Percentiles rank a stretch among this genome's conserved stretches.
Conservation (phyloP, 2,113 vertebrate species). For the Saguinus midas region DNA sequence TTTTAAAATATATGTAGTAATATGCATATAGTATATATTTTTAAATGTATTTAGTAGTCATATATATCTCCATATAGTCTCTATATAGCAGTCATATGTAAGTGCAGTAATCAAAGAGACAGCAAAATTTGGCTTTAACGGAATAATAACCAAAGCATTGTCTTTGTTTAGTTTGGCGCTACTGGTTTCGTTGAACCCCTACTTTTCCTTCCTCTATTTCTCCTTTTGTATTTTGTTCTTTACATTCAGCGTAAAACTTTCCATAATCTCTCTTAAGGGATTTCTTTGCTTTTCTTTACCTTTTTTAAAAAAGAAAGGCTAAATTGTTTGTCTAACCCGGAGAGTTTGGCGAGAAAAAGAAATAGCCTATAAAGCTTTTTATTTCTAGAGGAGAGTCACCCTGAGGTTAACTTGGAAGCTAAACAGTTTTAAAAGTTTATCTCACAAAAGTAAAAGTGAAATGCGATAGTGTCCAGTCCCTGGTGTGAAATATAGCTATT, state of each 20-base stretch:
- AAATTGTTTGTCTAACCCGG: conserved; percentile 77
- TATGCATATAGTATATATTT: too few relatives aligned
- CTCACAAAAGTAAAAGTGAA: conserved; percentile 64
- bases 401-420: conserved; percentile 80
- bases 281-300: conserved; percentile 53
- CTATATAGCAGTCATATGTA: not conserved
- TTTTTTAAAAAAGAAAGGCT: not conserved
- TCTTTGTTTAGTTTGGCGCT: conserved; percentile 12
- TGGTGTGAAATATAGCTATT: conserved; percentile 63
- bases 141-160: not conserved
- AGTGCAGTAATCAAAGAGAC: not conserved
- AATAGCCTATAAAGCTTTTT: conserved; percentile 67
- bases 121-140: not conserved
- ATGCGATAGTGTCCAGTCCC: not conserved
- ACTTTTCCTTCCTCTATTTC: not conserved
- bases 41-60: not conserved
- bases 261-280: conserved; percentile 61
- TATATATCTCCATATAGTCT: not conserved
- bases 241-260: conserved; percentile 54
- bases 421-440: conserved; percentile 77
- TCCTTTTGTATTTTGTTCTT: conserved; percentile 8
- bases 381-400: conserved; percentile 78
- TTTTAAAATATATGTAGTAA: not conserved
- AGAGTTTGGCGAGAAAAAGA: not conserved
- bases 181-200: not conserved